Evolutionary conservation across 2,113 vertebrate species (phyloP), one percentile per base, ranked within the genome.

Genomic region (Polypterus senegalus): DNA sequence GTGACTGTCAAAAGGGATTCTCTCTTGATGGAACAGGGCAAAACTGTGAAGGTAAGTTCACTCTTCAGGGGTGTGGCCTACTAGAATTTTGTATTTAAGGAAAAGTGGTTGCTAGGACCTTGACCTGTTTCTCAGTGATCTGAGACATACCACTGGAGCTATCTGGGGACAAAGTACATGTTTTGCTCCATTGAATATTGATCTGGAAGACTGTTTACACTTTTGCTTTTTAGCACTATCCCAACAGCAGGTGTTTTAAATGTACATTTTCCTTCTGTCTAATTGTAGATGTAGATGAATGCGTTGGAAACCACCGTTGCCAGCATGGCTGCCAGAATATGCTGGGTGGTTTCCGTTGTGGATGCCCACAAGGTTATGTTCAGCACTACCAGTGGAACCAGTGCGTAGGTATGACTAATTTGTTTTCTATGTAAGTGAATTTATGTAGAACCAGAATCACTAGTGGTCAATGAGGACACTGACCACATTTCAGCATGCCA

Each of bases 341-440:
- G 78, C 68, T 92, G 2, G 94, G 93, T 2, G 90, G 93, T 0
- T 97, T 80, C 79, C 88, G 90, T 70, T 98, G 94, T 0, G 84
- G 86, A 77, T 98, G 94, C 47, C 93, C 93, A 0, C 91, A 91
- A 65, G 94, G 94, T 64, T 98, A 98, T 27, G 86, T 92, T 11
- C 92, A 90, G 58, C 94, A 97, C 78, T 92, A 97, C 78, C 94
- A 95, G 79, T 95, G 92, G 94, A 91, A 94, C 74, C 95, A 98
- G 80, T 98, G 93, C 27, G 93, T 96, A 73, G 94, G 94, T 95
- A 69, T 83, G 87, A 27, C 27, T 27, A 27, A 27, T 27, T 27
- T 54, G 45, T 52, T 9, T 6, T 8, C 45, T 9, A 27, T 27
- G 27, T 27, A 27, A 27, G 27, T 27, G 27, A 27, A 27, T 2